phyloP scores from a whole-genome alignment of 1,140 invertebrate genomes.

The Papilio machaon region DNA sequence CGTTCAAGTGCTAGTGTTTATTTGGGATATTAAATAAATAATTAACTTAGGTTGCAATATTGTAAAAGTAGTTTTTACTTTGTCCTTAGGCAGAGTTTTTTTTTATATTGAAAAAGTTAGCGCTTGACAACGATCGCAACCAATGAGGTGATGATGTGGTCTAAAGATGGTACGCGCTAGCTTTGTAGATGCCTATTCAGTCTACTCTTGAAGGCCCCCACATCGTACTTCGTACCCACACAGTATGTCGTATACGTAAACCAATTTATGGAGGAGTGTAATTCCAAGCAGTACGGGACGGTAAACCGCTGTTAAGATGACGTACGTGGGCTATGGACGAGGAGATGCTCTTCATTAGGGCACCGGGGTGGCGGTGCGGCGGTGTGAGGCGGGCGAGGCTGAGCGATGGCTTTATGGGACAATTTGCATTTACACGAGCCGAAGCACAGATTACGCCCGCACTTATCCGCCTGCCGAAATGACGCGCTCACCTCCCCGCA shows the following conservation, averaged over 20 bases:
- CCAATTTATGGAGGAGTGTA: conserved; percentile 67
- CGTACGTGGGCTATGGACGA: conserved; percentile 59
- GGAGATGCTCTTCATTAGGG: conserved; percentile 76
- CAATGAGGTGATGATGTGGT: no score
- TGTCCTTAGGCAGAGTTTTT: conserved; percentile 2
- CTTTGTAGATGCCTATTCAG: no score
- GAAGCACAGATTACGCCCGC: conserved; percentile 77
- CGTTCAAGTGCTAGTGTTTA: background rate
- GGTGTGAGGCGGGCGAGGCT: conserved; percentile 41
- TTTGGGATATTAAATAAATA: background rate
- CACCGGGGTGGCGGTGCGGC: conserved; percentile 47
- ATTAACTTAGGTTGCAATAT: background rate
- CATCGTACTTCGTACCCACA: no score
- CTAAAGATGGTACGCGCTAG: no score
- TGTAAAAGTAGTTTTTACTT: background rate
- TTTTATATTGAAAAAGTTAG: no score
- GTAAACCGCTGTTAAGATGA: conserved; percentile 73
- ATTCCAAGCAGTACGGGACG: conserved; percentile 62
- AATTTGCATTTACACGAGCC: conserved; percentile 82
- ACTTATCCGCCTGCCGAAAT: conserved; percentile 78
- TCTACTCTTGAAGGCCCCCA: no score
- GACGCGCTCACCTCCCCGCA: conserved; percentile 58
- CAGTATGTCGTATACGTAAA: conserved; percentile 51
- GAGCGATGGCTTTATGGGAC: conserved; percentile 76
- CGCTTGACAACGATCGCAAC: no score